These are phyloP conservation scores for Rhyacophila brunnea DNA, from an alignment of 1,140 invertebrate species.

Conservation along the genomic window DNA sequence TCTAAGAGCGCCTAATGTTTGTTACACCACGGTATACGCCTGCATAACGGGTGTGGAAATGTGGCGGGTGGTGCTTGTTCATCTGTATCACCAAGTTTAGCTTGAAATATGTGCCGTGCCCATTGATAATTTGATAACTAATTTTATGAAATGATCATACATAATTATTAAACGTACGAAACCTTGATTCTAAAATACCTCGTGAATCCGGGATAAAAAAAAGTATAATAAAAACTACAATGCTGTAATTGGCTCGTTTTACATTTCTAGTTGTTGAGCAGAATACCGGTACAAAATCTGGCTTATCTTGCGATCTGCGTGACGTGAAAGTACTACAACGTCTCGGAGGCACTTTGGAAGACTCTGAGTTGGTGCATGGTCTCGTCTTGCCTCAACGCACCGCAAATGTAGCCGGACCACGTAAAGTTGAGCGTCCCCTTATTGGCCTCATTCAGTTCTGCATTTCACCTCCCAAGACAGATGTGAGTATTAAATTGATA, in stretches of 20 bases:
- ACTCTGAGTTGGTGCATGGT: constrained; percentile 94
- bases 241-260: background rate
- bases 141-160: too few relatives aligned
- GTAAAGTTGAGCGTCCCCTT: constrained; percentile 94
- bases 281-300: constrained; percentile 48
- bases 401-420: constrained; percentile 88
- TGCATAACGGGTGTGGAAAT: too few relatives aligned
- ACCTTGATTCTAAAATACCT: too few relatives aligned
- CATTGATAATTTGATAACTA: too few relatives aligned
- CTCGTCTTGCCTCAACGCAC: constrained; percentile 91
- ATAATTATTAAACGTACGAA: too few relatives aligned
- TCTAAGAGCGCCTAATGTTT: too few relatives aligned
- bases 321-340: constrained; percentile 97
- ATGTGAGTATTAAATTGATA: constrained; percentile 79
- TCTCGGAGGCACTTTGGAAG: constrained; percentile 96
- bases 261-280: constrained; percentile 47
- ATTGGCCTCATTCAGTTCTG: constrained; percentile 99
- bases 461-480: constrained; percentile 98
- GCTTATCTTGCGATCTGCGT: constrained; percentile 67
- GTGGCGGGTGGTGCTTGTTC: too few relatives aligned
- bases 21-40: too few relatives aligned
- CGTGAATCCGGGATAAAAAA: too few relatives aligned
- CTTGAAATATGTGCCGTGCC: too few relatives aligned
- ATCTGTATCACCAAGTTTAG: too few relatives aligned
- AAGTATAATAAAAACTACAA: too few relatives aligned